Base-by-base conservation (phyloP, 2,797 vertebrate species). In the Sparidentex hasta region DNA sequence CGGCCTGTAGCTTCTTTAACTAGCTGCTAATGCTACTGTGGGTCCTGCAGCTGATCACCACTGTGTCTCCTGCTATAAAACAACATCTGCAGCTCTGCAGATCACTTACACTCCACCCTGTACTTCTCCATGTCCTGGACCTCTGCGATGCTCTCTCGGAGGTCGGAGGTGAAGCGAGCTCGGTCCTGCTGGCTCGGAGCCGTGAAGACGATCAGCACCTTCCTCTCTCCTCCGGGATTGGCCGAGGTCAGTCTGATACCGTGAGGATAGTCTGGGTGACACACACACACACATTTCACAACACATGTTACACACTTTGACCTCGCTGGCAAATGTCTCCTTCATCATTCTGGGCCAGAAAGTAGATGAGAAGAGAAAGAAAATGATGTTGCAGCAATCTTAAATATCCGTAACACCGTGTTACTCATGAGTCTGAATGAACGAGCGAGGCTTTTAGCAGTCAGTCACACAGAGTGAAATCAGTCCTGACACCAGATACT, bases 81-180 rank as follows among this genome's bases (percentile, higher is more conserved):
- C 16, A 5, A 11, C 3, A 1, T 4, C n/a, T 25, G 27, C 23
- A 20, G 18, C 4, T 12, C n/a, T 43, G 8, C 20, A 57, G 16
- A 2, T 29, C 38, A 96, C 97, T 97, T 85, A 98, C 97, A 96
- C 90, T 98, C 97, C 84, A 98, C 96, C 0, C 97, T 86, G 93
- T 98, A 97, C 85, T 98, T 98, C 94, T 98, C 97, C 97, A 98
- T 98, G 90, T 98, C 97, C 92, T 97, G 97, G 70, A 98, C 97
- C 91, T 98, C 97, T 0, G 97, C 96, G 41, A 98, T 95, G 78
- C 97, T 98, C 84, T 98, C 97, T 0, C 97, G 93, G 38, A 98
- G 95, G 94, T 98, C 97, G 0, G 95, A 97, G 82, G 97, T 97
- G 80, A 98, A 98, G 51, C 97, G 96, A 0, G 96, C 94, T 20